Conservation (phyloP, 2,113 vertebrate species). For the Serinus canaria region DNA sequence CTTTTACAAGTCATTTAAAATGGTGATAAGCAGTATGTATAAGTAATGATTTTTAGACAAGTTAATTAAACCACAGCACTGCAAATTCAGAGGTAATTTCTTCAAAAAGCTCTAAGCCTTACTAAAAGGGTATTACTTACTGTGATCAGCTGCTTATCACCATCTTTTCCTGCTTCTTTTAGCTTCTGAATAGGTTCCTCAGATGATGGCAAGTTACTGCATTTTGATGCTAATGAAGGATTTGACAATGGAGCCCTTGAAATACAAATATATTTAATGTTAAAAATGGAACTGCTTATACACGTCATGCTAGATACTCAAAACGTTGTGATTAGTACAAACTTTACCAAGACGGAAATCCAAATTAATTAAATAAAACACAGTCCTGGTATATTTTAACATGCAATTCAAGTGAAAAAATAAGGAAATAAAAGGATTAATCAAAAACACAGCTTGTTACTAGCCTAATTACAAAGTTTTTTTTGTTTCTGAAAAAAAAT, state of each 20-base stretch:
- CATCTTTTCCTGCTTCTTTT: conserved; percentile 84
- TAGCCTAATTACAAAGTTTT: neutral
- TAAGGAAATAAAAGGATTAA: neutral
- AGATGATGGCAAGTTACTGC: conserved; percentile 65
- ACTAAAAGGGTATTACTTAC: conserved; percentile 74
- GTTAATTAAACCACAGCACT: neutral
- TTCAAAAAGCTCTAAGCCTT: neutral
- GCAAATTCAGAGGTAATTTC: neutral
- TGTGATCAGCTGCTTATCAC: conserved; percentile 82
- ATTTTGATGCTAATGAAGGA: conserved; percentile 66
- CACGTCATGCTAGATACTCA: neutral
- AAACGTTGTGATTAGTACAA: neutral
- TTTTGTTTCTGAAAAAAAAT: neutral
- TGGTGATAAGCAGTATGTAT: neutral
- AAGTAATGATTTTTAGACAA: neutral
- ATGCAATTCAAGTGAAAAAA: neutral
- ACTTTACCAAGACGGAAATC: neutral
- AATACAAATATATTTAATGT: conserved; percentile 25
- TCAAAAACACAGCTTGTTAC: neutral
- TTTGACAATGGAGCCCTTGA: conserved; percentile 65
- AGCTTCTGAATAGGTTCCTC: conserved; percentile 83
- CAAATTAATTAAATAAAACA: neutral
- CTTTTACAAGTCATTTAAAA: neutral
- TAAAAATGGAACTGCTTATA: neutral
- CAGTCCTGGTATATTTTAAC: neutral